Evolutionary conservation across 2,797 vertebrate species (phyloP).

Genomic region (Rhinogobio ventralis): DNA sequence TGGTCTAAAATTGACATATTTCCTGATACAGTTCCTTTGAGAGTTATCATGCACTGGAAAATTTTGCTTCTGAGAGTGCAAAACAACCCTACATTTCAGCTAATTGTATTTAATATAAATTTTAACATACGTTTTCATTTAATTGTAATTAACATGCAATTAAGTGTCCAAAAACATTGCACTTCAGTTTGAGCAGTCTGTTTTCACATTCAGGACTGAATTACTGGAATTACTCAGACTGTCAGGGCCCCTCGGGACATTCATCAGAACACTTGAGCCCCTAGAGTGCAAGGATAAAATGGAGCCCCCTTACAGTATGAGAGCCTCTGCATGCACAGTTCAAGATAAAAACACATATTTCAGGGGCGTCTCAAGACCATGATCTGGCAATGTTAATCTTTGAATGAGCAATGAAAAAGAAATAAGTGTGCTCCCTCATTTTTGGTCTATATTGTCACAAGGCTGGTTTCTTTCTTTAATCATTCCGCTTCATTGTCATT

Average conservation of each 20-base stretch:
- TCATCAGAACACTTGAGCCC: background rate
- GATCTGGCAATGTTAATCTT: background rate
- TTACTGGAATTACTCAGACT: background rate
- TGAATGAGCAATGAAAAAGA: background rate
- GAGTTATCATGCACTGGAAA: too few species aligned
- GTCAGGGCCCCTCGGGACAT: background rate
- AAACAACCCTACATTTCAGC: too few species aligned
- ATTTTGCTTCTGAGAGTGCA: too few species aligned
- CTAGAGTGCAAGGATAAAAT: background rate
- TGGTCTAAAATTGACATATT: too few species aligned
- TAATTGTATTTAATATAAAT: too few species aligned
- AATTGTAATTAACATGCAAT: background rate
- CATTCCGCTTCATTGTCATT: constrained; percentile 47
- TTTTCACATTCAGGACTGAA: background rate
- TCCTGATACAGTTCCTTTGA: too few species aligned
- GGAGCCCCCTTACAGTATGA: background rate
- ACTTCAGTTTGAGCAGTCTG: background rate
- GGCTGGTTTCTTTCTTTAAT: constrained; percentile 38
- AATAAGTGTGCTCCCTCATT: background rate
- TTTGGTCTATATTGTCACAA: constrained; percentile 30
- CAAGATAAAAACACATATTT: background rate
- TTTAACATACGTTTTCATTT: background rate
- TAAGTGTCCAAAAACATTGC: background rate
- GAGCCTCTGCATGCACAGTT: background rate
- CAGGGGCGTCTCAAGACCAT: background rate